Evolutionary conservation across 2,797 vertebrate species (phyloP).

Genomic region (Aldrovandia affinis): DNA sequence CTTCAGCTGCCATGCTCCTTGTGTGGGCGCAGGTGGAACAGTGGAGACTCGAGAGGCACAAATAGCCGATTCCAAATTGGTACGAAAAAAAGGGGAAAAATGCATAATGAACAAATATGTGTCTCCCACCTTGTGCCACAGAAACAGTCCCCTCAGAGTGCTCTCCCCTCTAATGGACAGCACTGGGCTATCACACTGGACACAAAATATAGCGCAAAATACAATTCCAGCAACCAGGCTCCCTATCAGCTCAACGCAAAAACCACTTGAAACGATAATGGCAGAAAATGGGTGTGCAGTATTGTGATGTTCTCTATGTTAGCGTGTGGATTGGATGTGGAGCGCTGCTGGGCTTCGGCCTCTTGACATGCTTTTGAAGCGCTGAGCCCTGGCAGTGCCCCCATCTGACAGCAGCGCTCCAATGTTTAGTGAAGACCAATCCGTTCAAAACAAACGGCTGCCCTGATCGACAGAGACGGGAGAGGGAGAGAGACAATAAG

Average conservation of each 20-base stretch:
- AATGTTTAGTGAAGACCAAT: background rate
- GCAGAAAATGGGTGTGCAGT: background rate
- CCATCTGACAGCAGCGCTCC: background rate
- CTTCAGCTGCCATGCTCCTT: background rate
- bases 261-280: background rate
- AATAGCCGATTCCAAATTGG: background rate
- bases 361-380: background rate
- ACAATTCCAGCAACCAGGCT: background rate
- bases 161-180: background rate
- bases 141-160: background rate
- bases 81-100: background rate
- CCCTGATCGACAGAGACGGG: background rate
- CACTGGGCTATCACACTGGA: background rate
- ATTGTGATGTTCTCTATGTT: background rate
- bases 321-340: background rate
- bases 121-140: background rate
- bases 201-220: background rate
- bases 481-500: background rate
- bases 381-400: background rate
- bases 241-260: background rate
- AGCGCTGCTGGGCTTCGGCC: background rate
- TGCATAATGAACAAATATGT: background rate
- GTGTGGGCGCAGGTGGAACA: background rate
- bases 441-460: background rate
- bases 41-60: background rate